Percentiles rank a stretch among this genome's conserved stretches.
Evolutionary conservation across 2,888 invertebrate genomes (phyloP).

Genomic region (Drosophila histrio): DNA sequence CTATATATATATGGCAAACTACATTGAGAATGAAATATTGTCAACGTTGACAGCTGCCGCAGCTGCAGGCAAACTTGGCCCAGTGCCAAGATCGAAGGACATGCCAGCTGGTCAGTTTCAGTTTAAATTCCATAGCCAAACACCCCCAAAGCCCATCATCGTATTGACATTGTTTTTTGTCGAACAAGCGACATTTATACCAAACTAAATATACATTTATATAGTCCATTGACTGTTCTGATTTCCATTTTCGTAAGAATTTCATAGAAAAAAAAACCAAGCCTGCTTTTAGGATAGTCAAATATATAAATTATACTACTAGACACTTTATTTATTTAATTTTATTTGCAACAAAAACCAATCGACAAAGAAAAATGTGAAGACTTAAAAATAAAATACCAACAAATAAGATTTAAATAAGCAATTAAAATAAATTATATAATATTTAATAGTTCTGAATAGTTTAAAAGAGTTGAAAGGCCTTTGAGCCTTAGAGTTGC

Average conservation of each 20-base stretch:
- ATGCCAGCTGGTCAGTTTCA: constrained; percentile 22
- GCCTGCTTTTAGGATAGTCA: too few species aligned
- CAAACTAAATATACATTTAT: neutral
- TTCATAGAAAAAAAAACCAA: too few species aligned
- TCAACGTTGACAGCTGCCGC: constrained; percentile 65
- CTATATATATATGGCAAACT: constrained; percentile 6
- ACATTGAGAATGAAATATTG: constrained; percentile 52
- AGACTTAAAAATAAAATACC: too few species aligned
- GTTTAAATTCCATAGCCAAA: constrained; percentile 1
- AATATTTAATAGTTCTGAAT: too few species aligned
- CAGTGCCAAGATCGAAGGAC: constrained; percentile 43
- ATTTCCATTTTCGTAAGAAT: neutral
- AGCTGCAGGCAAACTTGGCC: constrained; percentile 53
- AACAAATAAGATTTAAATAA: too few species aligned
- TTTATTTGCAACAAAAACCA: too few species aligned
- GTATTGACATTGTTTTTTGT: neutral
- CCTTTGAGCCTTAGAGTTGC: too few species aligned
- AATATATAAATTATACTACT: too few species aligned
- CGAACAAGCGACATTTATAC: neutral
- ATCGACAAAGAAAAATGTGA: too few species aligned
- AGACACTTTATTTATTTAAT: too few species aligned
- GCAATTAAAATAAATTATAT: too few species aligned
- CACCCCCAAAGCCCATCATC: neutral
- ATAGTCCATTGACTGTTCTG: neutral
- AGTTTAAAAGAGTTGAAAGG: too few species aligned